phyloP scores from a whole-genome alignment of 2,797 vertebrate genomes.

The Otolemur crassicaudatus region DNA sequence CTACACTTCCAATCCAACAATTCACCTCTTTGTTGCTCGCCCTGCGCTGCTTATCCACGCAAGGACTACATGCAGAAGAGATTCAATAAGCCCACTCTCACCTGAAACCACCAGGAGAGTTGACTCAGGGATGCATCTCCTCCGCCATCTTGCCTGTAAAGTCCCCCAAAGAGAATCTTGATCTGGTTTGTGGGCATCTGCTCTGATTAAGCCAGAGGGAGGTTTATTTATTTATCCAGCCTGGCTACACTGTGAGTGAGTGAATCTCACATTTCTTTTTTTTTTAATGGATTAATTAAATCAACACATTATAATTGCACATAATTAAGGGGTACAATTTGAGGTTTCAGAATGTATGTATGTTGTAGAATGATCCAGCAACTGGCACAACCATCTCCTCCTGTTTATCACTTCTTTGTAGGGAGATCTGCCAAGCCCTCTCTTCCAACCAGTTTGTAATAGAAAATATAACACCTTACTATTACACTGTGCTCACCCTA shows the following conservation, averaged over 20 bases:
- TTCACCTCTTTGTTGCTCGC: too few species aligned
- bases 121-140: too few species aligned
- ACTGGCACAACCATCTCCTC: not conserved
- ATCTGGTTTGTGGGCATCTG: not conserved
- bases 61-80: too few species aligned
- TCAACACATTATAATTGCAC: not conserved
- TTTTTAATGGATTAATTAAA: not conserved
- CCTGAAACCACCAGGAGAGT: too few species aligned
- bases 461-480: not conserved
- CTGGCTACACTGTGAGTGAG: not conserved
- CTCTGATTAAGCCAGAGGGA: not conserved
- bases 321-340: too few species aligned
- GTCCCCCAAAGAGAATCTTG: not conserved
- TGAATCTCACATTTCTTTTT: not conserved
- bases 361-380: not conserved
- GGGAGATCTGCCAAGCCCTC: not conserved
- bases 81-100: too few species aligned
- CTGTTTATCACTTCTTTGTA: not conserved
- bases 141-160: too few species aligned
- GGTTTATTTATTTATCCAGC: not conserved
- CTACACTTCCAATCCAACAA: too few species aligned
- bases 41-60: too few species aligned
- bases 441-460: too few species aligned
- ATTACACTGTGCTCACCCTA: not conserved
- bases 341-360: not conserved